These are phyloP conservation scores for Acleris holmiana DNA, from an alignment of 2,888 invertebrate species.

Conservation along the genomic window DNA sequence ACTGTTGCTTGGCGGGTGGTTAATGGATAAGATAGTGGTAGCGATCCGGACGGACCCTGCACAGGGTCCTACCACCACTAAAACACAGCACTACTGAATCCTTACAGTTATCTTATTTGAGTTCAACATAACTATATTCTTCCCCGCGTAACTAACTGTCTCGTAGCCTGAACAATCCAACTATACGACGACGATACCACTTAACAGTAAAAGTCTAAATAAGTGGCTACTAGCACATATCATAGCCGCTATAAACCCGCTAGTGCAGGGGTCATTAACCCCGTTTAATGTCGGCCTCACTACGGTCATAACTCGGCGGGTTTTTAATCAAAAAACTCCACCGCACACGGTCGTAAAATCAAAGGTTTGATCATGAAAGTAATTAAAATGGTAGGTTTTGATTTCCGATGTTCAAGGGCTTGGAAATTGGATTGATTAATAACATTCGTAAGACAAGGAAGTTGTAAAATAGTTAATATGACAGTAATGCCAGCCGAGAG, in stretches of 20 bases:
- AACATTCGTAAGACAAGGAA: background rate
- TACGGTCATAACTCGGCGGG: conserved; percentile 21
- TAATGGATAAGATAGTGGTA: no score
- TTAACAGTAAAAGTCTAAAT: background rate
- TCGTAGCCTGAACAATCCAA: no score
- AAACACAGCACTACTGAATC: no score
- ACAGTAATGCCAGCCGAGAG: no score
- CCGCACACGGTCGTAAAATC: conserved; percentile 23
- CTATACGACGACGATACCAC: no score
- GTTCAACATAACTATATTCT: no score
- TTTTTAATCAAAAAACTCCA: conserved; percentile 26
- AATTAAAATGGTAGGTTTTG: conserved; percentile 19
- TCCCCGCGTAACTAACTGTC: no score
- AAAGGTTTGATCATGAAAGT: conserved; percentile 5
- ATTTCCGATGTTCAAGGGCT: conserved; percentile 7
- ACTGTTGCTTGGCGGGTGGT: no score
- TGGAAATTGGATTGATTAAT: background rate
- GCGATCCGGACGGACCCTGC: no score
- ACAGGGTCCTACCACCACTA: no score
- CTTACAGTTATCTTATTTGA: no score
- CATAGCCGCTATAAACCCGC: background rate
- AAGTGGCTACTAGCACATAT: conserved; percentile 1
- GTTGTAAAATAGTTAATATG: no score
- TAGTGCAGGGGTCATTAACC: conserved; percentile 8
- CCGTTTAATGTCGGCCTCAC: conserved; percentile 2